Base-by-base conservation (phyloP, 1,140 invertebrate species). In the Pentalonia nigronervosa region DNA sequence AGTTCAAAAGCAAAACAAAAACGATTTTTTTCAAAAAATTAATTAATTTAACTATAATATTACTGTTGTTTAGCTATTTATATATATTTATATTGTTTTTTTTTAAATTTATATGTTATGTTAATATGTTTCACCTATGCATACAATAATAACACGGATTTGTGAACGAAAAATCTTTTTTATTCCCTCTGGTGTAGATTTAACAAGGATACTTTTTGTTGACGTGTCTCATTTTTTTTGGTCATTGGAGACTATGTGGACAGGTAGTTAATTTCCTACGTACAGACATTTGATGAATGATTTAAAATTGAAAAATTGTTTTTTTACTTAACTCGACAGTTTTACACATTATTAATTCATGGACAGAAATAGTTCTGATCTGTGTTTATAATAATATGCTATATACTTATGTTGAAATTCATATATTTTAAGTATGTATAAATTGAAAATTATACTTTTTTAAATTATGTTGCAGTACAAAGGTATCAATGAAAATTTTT, bases 231-330 rank as follows among this genome's bases (percentile, higher is more conserved):
- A 81, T 47, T 47, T 50, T 92, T 91, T 92, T 86, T 25, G 30
- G 81, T 86, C 76, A 93, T 83, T 30, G 76, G 76, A 93, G 76
- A 84, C 76, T 50, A 84, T n/a, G 48, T 83, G 9, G 48, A 92
- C 76, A 93, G 91, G 76, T 93, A 81, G 91, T 93, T 93, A 81
- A 86, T 93, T 93, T 93, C 50, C 21, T 50, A 60, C 36, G 30
- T n/a, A 53, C 7, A 8, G 4, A 50, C 53, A 84, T 41, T 93
- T 93, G 91, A 93, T 93, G 53, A 93, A 93, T 93, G 81, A 86
- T 56, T 36, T 48, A 53, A 86, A 86, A 84, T 91, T 91, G 90
- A 91, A 76, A 91, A 91, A 91, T 91, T 48, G 50, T 91, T 91
- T 91, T 91, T 60, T 36, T 48, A 30, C 56, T 67, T 90, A 47